Evolutionary conservation across 2,797 vertebrate genomes (phyloP).

Genomic region (Sparus aurata): DNA sequence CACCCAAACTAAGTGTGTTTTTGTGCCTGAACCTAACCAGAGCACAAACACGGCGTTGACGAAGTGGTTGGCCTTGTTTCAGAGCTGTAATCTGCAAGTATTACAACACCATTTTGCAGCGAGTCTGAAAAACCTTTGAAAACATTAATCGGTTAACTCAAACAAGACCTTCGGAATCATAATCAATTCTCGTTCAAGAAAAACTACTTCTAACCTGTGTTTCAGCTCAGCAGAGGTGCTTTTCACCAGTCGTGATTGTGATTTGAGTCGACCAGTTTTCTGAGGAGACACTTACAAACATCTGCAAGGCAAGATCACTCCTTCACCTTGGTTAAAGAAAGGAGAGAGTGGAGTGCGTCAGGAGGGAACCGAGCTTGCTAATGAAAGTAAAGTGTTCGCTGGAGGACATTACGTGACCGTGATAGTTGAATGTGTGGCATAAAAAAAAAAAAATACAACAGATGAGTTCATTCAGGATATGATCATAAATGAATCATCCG

Average conservation of each 20-base stretch:
- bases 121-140: neutral
- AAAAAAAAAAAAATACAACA: conserved; percentile 2
- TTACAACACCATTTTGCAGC: neutral
- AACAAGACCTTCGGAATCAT: neutral
- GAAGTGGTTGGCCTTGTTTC: neutral
- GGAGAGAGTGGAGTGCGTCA: neutral
- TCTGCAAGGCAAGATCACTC: conserved; percentile 13
- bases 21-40: too few relatives aligned
- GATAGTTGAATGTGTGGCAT: neutral
- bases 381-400: neutral
- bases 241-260: neutral
- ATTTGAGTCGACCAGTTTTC: neutral
- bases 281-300: neutral
- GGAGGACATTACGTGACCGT: conserved; percentile 23
- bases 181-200: too few relatives aligned
- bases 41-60: too few relatives aligned
- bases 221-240: conserved; percentile 25
- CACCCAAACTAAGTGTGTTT: too few relatives aligned
- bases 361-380: conserved; percentile 39
- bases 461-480: neutral
- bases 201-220: neutral
- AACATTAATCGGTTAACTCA: neutral
- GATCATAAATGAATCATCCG: neutral
- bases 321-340: conserved; percentile 40
- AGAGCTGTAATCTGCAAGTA: neutral